phyloP scores from a whole-genome alignment of 2,888 invertebrate species.

The Trachelus tabidus region DNA sequence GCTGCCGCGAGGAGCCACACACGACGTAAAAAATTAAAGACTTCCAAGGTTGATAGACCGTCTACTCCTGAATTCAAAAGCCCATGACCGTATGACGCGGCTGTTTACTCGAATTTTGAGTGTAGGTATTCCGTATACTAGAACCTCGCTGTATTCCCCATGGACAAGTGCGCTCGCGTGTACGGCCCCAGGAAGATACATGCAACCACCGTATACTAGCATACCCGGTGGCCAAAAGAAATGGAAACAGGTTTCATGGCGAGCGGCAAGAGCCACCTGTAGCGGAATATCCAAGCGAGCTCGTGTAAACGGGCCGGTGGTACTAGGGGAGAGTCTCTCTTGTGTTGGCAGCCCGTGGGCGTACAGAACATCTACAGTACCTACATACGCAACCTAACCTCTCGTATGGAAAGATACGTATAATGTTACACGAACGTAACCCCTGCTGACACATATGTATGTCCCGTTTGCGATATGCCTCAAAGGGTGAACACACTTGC shows the following conservation, averaged over 20 bases:
- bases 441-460: neutral
- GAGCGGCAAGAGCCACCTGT: constrained; percentile 44
- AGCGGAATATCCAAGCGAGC: constrained; percentile 40
- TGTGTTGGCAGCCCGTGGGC: constrained; percentile 34
- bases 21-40: neutral
- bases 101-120: constrained; percentile 14
- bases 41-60: neutral
- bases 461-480: neutral
- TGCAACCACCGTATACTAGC: constrained; percentile 7
- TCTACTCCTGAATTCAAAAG: neutral
- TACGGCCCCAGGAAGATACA: constrained; percentile 37
- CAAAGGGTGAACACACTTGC: neutral
- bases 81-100: neutral
- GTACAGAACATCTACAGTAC: constrained; percentile 18
- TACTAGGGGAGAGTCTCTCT: constrained; percentile 42
- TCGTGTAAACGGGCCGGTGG: constrained; percentile 50
- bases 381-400: neutral
- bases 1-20: neutral
- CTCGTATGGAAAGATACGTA: neutral
- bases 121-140: constrained; percentile 16
- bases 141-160: constrained; percentile 4
- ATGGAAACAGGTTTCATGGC: constrained; percentile 34
- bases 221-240: constrained; percentile 28
- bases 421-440: neutral
- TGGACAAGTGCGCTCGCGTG: constrained; percentile 8